Conservation (phyloP, 2,797 vertebrate species). For the Muscicapa comitata region DNA sequence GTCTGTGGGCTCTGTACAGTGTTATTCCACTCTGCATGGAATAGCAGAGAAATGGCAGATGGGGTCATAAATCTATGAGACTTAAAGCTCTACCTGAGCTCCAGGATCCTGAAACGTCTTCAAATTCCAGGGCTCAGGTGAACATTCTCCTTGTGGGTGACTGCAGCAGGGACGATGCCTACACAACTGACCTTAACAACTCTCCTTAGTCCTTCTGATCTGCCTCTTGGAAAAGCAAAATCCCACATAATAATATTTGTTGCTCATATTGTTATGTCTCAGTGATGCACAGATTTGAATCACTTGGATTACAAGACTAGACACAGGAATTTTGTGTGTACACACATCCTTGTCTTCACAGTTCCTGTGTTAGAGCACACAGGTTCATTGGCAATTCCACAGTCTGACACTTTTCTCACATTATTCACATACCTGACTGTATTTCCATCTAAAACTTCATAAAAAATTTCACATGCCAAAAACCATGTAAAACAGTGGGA, state of each 20-base stretch:
- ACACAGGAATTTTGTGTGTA: neutral
- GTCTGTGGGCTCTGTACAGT: neutral
- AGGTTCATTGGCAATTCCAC: neutral
- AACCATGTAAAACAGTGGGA: neutral
- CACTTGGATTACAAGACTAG: neutral
- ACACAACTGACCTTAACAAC: neutral
- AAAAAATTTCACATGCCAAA: neutral
- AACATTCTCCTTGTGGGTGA: neutral
- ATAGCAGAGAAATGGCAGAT: neutral
- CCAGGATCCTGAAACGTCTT: accelerated
- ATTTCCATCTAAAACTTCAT: neutral
- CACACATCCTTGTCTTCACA: accelerated
- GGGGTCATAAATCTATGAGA: neutral
- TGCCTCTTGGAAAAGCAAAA: neutral
- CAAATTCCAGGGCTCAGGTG: neutral
- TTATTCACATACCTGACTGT: neutral
- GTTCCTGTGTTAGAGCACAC: neutral
- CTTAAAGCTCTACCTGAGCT: neutral
- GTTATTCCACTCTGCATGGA: neutral
- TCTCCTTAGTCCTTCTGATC: neutral
- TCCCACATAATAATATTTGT: neutral
- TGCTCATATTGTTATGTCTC: neutral
- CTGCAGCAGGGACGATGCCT: neutral
- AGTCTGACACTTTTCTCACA: neutral
- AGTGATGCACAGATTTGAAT: accelerated